phyloP scores from a whole-genome alignment of 2,113 vertebrate species.

The Prinia subflava region DNA sequence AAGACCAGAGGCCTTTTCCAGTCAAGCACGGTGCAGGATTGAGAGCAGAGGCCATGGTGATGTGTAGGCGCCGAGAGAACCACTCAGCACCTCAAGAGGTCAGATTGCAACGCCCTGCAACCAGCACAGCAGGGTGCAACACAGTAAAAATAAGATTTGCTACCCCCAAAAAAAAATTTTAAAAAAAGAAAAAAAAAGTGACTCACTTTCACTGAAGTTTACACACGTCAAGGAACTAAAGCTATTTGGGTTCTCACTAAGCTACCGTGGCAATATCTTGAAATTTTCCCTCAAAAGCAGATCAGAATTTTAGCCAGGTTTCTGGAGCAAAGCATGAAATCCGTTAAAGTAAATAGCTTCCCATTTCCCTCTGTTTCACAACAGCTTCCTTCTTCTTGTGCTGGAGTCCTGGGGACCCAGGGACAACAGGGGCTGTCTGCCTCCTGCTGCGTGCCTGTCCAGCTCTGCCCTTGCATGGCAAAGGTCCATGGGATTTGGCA shows the following conservation, averaged over 20 bases:
- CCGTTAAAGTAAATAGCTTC: conserved; percentile 58
- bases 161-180: neutral
- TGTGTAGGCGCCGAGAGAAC: neutral
- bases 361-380: conserved; percentile 49
- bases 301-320: conserved; percentile 55
- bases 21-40: rapidly evolving
- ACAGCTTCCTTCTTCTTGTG: conserved; percentile 47
- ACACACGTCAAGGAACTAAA: neutral
- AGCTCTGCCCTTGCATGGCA: neutral
- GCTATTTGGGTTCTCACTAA: neutral
- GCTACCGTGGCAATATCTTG: conserved; percentile 2
- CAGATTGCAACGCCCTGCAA: neutral
- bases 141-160: neutral
- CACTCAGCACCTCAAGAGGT: neutral
- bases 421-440: neutral
- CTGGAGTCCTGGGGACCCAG: neutral
- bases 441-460: neutral
- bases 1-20: neutral
- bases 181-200: neutral
- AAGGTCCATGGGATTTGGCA: neutral
- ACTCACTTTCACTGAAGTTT: neutral
- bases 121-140: neutral
- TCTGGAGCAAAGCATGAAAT: conserved; percentile 70
- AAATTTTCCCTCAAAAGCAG: conserved; percentile 58
- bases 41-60: neutral